These are phyloP conservation scores for Empidonax traillii DNA, from an alignment of 2,113 vertebrate species.

Conservation along the genomic window DNA sequence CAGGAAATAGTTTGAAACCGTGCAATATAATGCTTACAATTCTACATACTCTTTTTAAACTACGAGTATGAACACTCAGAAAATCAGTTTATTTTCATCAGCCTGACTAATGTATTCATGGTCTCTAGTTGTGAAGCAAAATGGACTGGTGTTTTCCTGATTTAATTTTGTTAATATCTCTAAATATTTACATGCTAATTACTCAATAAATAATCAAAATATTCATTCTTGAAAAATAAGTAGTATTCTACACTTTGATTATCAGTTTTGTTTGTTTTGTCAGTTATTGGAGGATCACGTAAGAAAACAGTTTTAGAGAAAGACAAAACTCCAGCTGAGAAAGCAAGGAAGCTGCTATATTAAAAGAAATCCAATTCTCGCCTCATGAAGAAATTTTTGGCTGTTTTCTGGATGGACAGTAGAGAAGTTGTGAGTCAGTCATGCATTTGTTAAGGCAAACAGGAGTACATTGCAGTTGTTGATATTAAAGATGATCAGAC, in stretches of 20 bases:
- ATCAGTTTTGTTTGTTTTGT: background rate
- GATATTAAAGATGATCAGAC: background rate
- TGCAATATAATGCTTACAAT: background rate
- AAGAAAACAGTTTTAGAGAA: background rate
- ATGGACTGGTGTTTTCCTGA: background rate
- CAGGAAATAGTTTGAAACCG: background rate
- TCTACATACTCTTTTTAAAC: background rate
- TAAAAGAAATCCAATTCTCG: background rate
- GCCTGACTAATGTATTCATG: background rate
- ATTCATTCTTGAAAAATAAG: background rate
- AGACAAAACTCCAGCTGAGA: background rate
- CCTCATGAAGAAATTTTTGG: background rate
- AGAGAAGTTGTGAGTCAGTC: background rate
- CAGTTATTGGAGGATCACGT: background rate
- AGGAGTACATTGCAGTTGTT: background rate
- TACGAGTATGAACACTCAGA: background rate
- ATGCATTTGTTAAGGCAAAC: background rate
- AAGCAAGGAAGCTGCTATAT: background rate
- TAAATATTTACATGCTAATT: background rate
- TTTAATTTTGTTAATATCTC: background rate
- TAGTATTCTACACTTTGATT: background rate
- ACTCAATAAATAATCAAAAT: background rate
- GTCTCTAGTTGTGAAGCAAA: background rate
- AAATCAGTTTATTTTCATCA: background rate
- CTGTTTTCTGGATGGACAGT: background rate